Conservation (phyloP, 2,113 vertebrate genomes). For the Scomber colias region DNA sequence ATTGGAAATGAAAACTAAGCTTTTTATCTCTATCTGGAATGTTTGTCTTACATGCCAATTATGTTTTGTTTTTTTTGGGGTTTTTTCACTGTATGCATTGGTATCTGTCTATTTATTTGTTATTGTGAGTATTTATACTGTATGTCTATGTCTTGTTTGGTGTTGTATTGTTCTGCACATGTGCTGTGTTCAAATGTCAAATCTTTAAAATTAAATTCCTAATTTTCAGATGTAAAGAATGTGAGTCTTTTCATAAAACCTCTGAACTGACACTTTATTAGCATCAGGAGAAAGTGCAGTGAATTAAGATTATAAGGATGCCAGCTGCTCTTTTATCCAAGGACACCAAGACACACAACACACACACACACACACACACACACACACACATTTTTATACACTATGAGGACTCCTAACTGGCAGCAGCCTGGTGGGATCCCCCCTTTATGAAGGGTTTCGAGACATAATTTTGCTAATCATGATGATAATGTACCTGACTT, state of each 20-base stretch:
- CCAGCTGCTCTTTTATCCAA: background rate
- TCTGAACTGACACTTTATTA: background rate
- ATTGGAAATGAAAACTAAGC: slow-evolving; percentile 35
- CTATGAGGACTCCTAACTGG: too few species aligned
- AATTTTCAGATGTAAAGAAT: slow-evolving; percentile 62
- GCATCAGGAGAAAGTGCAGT: background rate
- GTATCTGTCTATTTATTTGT: slow-evolving; percentile 41
- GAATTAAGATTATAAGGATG: background rate
- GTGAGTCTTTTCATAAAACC: background rate
- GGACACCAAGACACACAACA: background rate
- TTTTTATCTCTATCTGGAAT: slow-evolving; percentile 25
- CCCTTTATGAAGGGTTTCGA: too few species aligned
- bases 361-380: background rate
- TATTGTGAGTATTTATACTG: slow-evolving; percentile 48
- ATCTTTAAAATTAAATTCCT: slow-evolving; percentile 71
- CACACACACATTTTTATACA: background rate
- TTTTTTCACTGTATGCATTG: slow-evolving; percentile 48
- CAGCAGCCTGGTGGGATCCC: too few species aligned
- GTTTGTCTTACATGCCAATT: slow-evolving; percentile 21
- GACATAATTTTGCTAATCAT: too few species aligned
- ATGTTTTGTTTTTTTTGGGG: background rate
- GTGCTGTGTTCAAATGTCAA: slow-evolving; percentile 58
- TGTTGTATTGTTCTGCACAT: slow-evolving; percentile 66
- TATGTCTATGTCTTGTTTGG: slow-evolving; percentile 59
- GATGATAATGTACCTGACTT: too few species aligned